phyloP scores from a whole-genome alignment of 2,113 vertebrate species.

The Hepsetus odoe region DNA sequence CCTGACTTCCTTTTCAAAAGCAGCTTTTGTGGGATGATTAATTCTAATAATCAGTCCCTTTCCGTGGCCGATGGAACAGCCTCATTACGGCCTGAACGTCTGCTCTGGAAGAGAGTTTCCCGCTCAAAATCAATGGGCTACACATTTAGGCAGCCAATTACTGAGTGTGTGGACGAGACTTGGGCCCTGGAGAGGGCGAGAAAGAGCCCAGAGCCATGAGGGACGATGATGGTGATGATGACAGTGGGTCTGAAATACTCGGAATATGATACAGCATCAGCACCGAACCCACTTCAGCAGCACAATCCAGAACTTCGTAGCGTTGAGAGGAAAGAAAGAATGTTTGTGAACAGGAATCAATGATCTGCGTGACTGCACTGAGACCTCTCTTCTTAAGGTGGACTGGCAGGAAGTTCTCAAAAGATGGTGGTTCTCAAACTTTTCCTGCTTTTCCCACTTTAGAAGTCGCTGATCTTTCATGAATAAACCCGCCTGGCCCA shows the following conservation, averaged over 20 bases:
- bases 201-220: neutral
- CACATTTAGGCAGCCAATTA: conserved; percentile 43
- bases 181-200: neutral
- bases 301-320: neutral
- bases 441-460: too few relatives aligned
- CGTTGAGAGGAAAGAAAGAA: neutral
- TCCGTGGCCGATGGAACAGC: conserved; percentile 47
- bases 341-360: too few relatives aligned
- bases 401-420: too few relatives aligned
- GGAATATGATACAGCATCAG: conserved; percentile 2
- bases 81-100: conserved; percentile 45
- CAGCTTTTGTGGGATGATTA: conserved; percentile 56
- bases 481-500: too few relatives aligned
- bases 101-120: conserved; percentile 17
- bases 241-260: neutral
- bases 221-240: neutral
- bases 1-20: conserved; percentile 46
- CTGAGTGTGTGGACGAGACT: neutral
- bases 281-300: neutral
- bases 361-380: too few relatives aligned
- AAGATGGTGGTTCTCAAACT: too few relatives aligned
- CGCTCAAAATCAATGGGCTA: conserved; percentile 11
- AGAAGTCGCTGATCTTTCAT: too few relatives aligned
- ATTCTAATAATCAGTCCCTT: conserved; percentile 51
- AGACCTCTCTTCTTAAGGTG: too few relatives aligned